Evolutionary conservation across 2,113 vertebrate species (phyloP), one percentile per base, ranked within the genome.

Genomic region (Entelurus aequoreus): DNA sequence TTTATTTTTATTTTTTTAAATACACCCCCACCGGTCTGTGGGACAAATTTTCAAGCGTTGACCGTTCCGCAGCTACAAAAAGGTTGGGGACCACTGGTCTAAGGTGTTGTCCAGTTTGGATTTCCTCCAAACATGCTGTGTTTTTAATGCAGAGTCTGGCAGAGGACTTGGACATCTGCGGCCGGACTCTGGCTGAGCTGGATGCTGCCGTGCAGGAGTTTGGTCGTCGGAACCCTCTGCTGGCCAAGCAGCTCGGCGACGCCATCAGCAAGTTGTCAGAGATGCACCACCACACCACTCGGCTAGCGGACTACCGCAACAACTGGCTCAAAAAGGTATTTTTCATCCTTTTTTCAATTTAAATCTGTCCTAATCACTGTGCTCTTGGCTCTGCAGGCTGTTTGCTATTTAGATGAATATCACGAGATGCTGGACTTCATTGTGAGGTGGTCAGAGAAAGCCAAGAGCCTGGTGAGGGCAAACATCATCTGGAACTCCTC

Each of bases 391-490:
- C 61, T 75, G 55, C 60, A 98, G 93, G 92, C 93, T 21, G 67
- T 83, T 60, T 88, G 91, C 46, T 91, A 95, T 68, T 83, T 98
- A 69, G 94, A 96, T 70, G 94, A 97, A 83, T 98, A 94, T 74
- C 92, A 87, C 65, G 95, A 95, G 71, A 94, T 93, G 90, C 84
- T 94, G 64, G 93, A 93, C 64, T 93, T 92, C 52, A 90, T 95
- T 75, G 5, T 92, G 84, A 94, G 92, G 71, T 98, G 95, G 95
- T 91, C 89, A 0, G 94, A 96, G 63, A 96, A 94, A 88, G 93
- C 94, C 48, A 94, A 92, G 75, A 88, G 90, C 62, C 80, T 97
- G 58, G 86, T 91, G n/a, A 91, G 91, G 8, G 91, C 90, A 44
- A 92, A 88, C 69, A 92, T 95, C 69, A 86, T 80, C 5, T 98